Conservation (phyloP, 2,113 vertebrate species). For the Athene cunicularia region DNA sequence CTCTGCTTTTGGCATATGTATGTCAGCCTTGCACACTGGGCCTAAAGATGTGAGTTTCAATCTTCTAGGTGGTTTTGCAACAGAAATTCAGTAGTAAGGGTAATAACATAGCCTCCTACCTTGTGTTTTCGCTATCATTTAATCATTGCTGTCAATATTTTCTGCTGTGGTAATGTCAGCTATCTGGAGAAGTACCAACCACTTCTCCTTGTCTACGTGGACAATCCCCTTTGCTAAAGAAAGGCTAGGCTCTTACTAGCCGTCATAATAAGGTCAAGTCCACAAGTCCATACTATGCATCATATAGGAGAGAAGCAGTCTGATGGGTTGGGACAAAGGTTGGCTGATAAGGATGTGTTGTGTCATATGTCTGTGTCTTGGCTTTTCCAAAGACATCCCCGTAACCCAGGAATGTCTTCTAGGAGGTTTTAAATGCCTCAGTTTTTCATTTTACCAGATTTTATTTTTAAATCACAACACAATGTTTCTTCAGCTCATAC, state of each 20-base stretch:
- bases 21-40: neutral
- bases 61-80: neutral
- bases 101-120: neutral
- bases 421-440: neutral
- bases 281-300: neutral
- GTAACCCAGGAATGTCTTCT: conserved; percentile 30
- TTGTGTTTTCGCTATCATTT: neutral
- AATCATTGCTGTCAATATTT: neutral
- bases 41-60: neutral
- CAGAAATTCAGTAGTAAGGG: neutral
- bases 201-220: neutral
- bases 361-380: neutral
- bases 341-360: conserved; percentile 13
- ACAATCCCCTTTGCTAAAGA: conserved; percentile 51
- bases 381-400: neutral
- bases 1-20: neutral
- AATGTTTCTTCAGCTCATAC: conserved; percentile 48
- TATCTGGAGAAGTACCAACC: neutral
- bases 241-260: conserved; percentile 40
- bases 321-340: neutral
- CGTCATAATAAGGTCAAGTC: conserved; percentile 7
- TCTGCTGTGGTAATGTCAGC: neutral
- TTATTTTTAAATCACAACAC: conserved; percentile 27
- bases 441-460: conserved; percentile 11
- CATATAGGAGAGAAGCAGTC: neutral